Percentiles rank a stretch among this genome's conserved stretches.
These are phyloP conservation scores for Umimayanthus chanpuru DNA, from an alignment of 92 coral and sea anemone species.

Conservation along the genomic window DNA sequence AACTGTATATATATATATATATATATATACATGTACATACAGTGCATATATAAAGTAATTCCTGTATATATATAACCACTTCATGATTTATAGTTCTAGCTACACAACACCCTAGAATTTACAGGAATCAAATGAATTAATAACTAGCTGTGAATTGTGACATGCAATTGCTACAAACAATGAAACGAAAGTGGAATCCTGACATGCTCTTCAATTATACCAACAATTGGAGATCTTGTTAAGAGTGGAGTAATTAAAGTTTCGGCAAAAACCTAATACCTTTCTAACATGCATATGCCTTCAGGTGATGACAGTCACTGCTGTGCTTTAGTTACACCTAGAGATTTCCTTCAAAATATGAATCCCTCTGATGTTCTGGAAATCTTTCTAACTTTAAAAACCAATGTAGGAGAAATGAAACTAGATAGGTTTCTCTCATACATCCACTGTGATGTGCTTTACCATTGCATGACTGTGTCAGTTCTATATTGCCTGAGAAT, in stretches of 20 bases:
- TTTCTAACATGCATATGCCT: not conserved
- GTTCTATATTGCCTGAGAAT: not conserved
- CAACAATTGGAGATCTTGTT: not conserved
- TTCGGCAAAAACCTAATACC: not conserved
- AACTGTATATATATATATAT: no score
- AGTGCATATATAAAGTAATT: no score
- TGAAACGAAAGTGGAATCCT: not conserved
- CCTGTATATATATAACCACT: no score
- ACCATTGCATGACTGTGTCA: not conserved
- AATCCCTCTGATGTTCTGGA: not conserved
- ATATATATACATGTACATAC: no score
- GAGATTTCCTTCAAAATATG: no score
- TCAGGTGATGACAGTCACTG: not conserved
- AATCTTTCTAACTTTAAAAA: not conserved
- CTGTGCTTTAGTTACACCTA: not conserved
- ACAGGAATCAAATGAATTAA: no score
- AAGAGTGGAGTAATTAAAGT: not conserved
- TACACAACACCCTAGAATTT: no score
- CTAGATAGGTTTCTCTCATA: not conserved
- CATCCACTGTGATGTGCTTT: not conserved
- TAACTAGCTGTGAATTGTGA: no score
- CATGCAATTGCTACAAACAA: no score
- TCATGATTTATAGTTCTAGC: no score
- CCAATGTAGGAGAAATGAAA: not conserved
- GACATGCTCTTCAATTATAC: not conserved